phyloP scores from a whole-genome alignment of 1,140 invertebrate species.

The Palaemon carinicauda region DNA sequence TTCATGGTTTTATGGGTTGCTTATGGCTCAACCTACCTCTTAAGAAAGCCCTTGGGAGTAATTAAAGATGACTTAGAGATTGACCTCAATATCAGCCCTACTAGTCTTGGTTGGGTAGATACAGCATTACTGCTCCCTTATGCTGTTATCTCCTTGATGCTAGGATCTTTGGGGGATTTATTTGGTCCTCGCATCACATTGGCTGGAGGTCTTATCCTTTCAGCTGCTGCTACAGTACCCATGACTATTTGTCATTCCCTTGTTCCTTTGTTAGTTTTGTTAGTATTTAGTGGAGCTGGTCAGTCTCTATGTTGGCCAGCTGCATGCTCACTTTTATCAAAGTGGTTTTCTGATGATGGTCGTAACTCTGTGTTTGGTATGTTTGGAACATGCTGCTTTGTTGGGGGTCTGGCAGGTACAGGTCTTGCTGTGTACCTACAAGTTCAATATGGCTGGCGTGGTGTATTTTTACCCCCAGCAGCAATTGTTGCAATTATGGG shows the following conservation, averaged over 20 bases:
- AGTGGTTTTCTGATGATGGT: constrained; percentile 66
- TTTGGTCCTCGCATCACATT: constrained; percentile 67
- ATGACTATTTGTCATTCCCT: constrained; percentile 67
- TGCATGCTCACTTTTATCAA: constrained; percentile 65
- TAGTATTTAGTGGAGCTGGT: constrained; percentile 67
- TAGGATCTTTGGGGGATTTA: constrained; percentile 66
- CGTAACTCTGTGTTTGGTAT: constrained; percentile 68
- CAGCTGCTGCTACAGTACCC: constrained; percentile 66
- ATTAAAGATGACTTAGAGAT: constrained; percentile 66
- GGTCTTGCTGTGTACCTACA: constrained; percentile 67
- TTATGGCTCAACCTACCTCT: constrained; percentile 67
- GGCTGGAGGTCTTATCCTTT: constrained; percentile 65
- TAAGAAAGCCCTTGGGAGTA: constrained; percentile 68
- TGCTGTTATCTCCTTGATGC: constrained; percentile 67
- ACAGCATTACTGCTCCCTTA: constrained; percentile 69
- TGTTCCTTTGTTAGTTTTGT: constrained; percentile 63
- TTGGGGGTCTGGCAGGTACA: constrained; percentile 68
- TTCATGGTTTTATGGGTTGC: constrained; percentile 66
- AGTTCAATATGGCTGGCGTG: constrained; percentile 66
- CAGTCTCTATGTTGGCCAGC: constrained; percentile 69
- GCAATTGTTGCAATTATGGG: constrained; percentile 64
- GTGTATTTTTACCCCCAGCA: constrained; percentile 65
- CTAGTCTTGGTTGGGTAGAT: constrained; percentile 67
- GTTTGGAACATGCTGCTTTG: constrained; percentile 69
- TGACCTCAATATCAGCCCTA: constrained; percentile 63